phyloP scores from a whole-genome alignment of 1,140 invertebrate genomes.

The Potamilus streckersoni region DNA sequence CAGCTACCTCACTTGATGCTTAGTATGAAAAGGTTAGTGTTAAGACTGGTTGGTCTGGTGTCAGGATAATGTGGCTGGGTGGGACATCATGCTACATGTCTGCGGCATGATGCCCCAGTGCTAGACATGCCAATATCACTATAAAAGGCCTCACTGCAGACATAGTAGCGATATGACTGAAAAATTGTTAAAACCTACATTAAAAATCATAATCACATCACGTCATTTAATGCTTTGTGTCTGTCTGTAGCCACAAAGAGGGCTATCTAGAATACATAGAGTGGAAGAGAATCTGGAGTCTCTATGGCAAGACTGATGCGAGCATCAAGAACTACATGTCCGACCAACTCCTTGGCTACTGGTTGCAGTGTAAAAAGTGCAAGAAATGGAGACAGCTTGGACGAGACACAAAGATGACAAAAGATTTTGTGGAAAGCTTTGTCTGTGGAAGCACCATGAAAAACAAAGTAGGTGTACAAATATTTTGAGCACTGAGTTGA shows the following conservation, averaged over 20 bases:
- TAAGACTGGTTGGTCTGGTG: no score
- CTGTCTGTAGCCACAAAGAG: slow-evolving; percentile 56
- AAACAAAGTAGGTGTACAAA: slow-evolving; percentile 25
- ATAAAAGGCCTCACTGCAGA: no score
- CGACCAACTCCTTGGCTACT: slow-evolving; percentile 66
- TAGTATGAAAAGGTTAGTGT: no score
- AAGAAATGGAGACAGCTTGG: slow-evolving; percentile 64
- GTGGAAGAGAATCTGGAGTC: slow-evolving; percentile 66
- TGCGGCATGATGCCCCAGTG: no score
- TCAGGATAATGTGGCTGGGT: no score
- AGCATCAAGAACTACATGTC: slow-evolving; percentile 48
- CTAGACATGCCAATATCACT: no score
- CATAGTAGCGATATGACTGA: no score
- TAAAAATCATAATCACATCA: no score
- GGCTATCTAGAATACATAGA: slow-evolving; percentile 58
- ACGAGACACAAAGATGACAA: slow-evolving; percentile 42
- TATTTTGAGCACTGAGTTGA: neutral
- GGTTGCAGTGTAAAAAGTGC: slow-evolving; percentile 64
- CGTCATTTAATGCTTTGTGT: neutral
- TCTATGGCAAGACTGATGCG: slow-evolving; percentile 57
- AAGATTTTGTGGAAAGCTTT: slow-evolving; percentile 56
- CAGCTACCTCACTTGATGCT: no score
- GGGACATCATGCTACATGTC: no score
- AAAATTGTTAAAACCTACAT: no score
- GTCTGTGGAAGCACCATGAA: slow-evolving; percentile 44